Conservation (phyloP, 2,888 invertebrate species). For the Drosophila cracens region DNA sequence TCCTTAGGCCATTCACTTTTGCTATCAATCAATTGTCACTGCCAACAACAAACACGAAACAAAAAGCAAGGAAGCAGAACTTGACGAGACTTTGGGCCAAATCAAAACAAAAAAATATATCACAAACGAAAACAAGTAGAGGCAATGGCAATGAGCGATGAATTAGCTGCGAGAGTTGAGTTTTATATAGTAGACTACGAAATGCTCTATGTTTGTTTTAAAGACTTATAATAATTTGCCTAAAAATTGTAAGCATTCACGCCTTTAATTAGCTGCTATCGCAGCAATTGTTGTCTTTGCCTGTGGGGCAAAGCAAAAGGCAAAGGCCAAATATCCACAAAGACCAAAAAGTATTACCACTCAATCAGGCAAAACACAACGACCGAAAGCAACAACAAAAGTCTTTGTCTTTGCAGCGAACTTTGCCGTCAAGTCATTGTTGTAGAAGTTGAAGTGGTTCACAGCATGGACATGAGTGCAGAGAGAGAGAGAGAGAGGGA, state of each 20-base stretch:
- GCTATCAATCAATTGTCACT: conserved; percentile 79
- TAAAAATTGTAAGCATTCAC: neutral
- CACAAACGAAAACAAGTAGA: conserved; percentile 11
- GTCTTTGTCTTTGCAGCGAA: conserved; percentile 63
- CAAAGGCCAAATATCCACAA: conserved; percentile 13
- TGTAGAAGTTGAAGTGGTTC: conserved; percentile 42
- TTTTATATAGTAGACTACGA: neutral
- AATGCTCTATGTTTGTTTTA: conserved; percentile 21
- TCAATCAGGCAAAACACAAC: conserved; percentile 61
- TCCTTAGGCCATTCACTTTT: conserved; percentile 71
- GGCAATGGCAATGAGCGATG: conserved; percentile 10
- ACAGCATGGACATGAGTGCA: conserved; percentile 5
- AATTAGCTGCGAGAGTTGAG: conserved; percentile 21
- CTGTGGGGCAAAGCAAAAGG: conserved; percentile 9
- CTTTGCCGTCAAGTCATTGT: conserved; percentile 79
- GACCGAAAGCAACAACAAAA: conserved; percentile 35
- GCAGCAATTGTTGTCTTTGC: neutral
- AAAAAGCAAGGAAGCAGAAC: conserved; percentile 34
- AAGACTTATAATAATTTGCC: neutral
- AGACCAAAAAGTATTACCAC: conserved; percentile 60
- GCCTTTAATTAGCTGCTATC: neutral
- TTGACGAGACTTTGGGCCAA: conserved; percentile 63
- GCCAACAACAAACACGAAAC: conserved; percentile 40
- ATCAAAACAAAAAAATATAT: conserved; percentile 15
- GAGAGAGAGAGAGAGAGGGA: neutral